Evolutionary conservation across 1,140 invertebrate species (phyloP), one percentile per base, ranked within the genome.

Genomic region (Arion vulgaris): DNA sequence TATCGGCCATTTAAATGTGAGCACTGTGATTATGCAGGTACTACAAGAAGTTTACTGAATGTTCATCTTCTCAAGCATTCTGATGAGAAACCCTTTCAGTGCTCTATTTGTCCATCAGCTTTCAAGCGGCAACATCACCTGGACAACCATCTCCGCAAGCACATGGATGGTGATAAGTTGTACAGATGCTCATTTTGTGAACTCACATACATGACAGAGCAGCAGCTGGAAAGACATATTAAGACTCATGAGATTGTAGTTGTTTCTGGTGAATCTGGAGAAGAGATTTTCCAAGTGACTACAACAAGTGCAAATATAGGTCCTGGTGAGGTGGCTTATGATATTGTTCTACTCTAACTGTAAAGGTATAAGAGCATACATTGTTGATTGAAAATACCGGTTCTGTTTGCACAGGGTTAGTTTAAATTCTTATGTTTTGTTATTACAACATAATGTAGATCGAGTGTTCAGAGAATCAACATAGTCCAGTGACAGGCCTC

Each of bases 1-100:
- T 76, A 78, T 32, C 53, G 79, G 36, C 83, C 83, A 11, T 84
- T 69, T 41, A 68, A 74, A 17, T 84, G 83, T 77, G 73, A 81
- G 19, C 57, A 76, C 19, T 84, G 83, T 62, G 83, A 80, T 11
- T 74, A 81, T 68, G 81, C 72, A 5, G 53, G 57, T 45, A 76
- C 53, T 39, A 81, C 80, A 32, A 39, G 49, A 36, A 73, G 69
- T 49, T 28, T 81, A 34, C 71, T 81, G 9, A 81, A 81, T 28
- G 39, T 74, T 34, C 81, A 82, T 57, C 39, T 51, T 26, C 53
- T 82, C 13, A 32, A 39, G 13, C 81, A 82, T 57, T 68, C 81
- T 17, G 62, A 51, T 39, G 49, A 76, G 4, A 82, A 82, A 38
- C 81, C 81, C 0, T 82, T 41, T 51, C 51, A 76, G 26, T 82